Base-by-base conservation (phyloP, 2,113 vertebrate species). In the Eupsittula cactorum region DNA sequence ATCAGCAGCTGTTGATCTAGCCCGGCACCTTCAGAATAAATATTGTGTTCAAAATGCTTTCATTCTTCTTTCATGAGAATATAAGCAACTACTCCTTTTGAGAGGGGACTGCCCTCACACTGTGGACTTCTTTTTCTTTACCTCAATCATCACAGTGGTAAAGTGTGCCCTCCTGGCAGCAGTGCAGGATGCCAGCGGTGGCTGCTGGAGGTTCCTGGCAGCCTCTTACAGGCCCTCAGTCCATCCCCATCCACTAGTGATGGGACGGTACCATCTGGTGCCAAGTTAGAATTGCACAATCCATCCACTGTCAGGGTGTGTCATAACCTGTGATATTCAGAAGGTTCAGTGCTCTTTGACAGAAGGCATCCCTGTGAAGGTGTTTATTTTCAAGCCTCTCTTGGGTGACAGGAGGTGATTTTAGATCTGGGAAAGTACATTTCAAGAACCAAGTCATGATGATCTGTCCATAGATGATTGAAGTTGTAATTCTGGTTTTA, bases 301-400 rank as follows among this genome's bases (percentile, higher is more conserved):
- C 49, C 77, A n/a, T 80, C 86, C 15, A 1, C 67, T 96, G 50
- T 82, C 59, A 65, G 11, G 28, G 14, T 71, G 70, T 80, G 12
- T 82, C 90, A 82, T 86, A 94, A 95, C 93, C 39, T 64, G 29
- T 33, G 13, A 35, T 78, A 74, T 93, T 87, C 53, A 71, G 44
- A 96, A 94, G 53, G 85, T 49, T 89, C 39, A 27, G 31, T 7
- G 29, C 44, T 92, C 60, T 87, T 95, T 80, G 86, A 92, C 85
- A 92, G 93, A 95, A 87, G 77, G 79, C 57, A 27, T 68, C 35
- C 91, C 53, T 88, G 41, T 55, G n/a, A 39, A 41, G 69, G 60
- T 82, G 79, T 85, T 94, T 87, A n/a, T 88, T 96, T 90, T 91
- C 37, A 89, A 92, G 47, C 84, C 44, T 50, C 67, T 83, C 80